Conservation (phyloP, 2,797 vertebrate genomes). For the Siniperca obscura region DNA sequence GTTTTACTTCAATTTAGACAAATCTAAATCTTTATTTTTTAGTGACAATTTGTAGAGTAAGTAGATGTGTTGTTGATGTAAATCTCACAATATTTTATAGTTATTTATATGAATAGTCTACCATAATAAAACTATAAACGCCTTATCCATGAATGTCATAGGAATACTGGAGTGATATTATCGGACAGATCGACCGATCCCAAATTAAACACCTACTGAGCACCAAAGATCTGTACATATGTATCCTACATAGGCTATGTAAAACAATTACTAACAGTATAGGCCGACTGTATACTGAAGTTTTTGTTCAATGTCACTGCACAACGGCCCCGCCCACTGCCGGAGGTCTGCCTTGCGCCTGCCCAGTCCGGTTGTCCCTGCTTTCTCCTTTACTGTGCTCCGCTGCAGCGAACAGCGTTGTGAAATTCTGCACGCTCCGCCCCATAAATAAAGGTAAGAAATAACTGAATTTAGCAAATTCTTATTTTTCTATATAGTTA, state of each 20-base stretch:
- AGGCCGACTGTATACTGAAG: background rate
- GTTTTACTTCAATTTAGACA: background rate
- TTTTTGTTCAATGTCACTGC: conserved; percentile 54
- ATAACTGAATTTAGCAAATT: background rate
- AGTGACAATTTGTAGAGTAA: background rate
- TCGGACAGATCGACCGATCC: background rate
- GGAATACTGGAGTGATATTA: background rate
- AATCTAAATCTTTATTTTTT: background rate
- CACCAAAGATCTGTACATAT: background rate
- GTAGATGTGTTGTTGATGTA: background rate
- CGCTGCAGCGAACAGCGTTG: conserved; percentile 53
- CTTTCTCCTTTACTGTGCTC: conserved; percentile 82
- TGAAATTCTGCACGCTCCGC: conserved; percentile 49
- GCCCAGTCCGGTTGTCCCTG: conserved; percentile 59
- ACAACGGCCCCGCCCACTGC: conserved; percentile 65
- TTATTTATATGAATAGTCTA: background rate
- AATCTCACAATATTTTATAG: background rate
- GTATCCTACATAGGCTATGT: background rate
- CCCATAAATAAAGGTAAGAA: conserved; percentile 74
- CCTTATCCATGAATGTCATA: background rate
- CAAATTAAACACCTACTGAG: background rate
- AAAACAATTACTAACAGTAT: background rate
- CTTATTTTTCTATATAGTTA: background rate
- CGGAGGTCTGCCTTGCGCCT: conserved; percentile 65
- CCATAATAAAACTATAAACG: background rate